These are phyloP conservation scores for Diarsia mendica DNA, from an alignment of 2,888 invertebrate genomes.

Conservation along the genomic window DNA sequence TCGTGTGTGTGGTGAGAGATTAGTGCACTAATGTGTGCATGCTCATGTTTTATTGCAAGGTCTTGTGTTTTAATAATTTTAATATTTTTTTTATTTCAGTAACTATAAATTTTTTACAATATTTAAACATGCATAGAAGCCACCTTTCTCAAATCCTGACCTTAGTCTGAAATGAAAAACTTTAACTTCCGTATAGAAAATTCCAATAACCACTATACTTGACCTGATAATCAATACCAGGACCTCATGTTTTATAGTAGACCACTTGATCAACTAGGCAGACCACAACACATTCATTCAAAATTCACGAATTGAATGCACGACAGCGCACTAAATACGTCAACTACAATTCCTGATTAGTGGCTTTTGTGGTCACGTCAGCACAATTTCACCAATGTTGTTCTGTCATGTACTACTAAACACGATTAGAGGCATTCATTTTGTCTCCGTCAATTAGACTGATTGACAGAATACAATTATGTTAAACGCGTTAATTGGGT, in stretches of 20 bases:
- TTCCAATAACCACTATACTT: too few species aligned
- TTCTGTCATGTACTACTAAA: slow-evolving; percentile 1
- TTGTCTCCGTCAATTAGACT: slow-evolving; percentile 11
- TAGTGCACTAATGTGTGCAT: background rate
- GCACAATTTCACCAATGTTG: background rate
- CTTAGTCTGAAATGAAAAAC: too few species aligned
- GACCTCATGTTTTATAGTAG: background rate
- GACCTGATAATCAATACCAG: background rate
- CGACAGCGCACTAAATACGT: background rate
- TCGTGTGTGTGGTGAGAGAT: background rate
- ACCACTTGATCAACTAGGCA: background rate
- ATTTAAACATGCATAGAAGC: too few species aligned
- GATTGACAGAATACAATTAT: slow-evolving; percentile 20
- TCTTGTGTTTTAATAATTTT: too few species aligned
- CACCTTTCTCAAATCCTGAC: too few species aligned
- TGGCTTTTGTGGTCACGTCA: background rate
- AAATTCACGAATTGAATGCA: background rate
- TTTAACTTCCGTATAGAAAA: too few species aligned
- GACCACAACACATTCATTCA: background rate
- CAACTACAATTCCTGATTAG: background rate
- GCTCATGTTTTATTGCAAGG: too few species aligned
- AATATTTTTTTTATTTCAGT: too few species aligned
- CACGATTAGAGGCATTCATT: slow-evolving; percentile 13
- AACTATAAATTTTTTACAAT: too few species aligned
- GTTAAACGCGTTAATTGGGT: slow-evolving; percentile 2